phyloP scores from a whole-genome alignment of 2,797 vertebrate species.

The Psittacula derbiana region DNA sequence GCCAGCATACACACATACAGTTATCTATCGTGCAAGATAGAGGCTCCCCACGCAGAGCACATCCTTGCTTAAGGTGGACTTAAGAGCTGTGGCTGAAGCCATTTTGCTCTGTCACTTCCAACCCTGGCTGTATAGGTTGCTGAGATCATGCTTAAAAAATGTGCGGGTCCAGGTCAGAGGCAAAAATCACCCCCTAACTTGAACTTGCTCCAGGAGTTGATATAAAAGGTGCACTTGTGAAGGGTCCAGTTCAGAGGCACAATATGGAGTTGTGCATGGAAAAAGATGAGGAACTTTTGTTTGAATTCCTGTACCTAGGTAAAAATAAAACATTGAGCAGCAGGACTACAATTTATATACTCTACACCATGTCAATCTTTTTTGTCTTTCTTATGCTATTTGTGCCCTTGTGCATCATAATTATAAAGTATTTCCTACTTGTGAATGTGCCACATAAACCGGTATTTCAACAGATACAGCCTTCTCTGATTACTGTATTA shows the following conservation, averaged over 20 bases:
- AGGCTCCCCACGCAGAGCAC: not conserved
- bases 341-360: not conserved
- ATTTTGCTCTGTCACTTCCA: not conserved
- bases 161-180: not conserved
- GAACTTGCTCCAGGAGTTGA: not conserved
- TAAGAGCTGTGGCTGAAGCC: not conserved
- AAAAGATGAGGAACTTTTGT: not conserved
- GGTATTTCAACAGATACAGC: not conserved
- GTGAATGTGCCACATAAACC: not conserved
- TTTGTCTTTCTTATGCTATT: not conserved
- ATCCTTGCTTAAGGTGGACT: not conserved
- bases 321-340: not conserved
- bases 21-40: not conserved
- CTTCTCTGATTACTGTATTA: not conserved
- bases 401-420: not conserved
- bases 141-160: not conserved
- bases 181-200: not conserved
- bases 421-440: not conserved
- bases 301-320: not conserved
- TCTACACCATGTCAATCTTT: not conserved
- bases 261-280: not conserved
- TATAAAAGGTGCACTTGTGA: not conserved
- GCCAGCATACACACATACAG: rapidly evolving
- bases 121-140: not conserved
- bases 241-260: not conserved